These are phyloP conservation scores for Chelonus formosanus DNA, from an alignment of 2,888 invertebrate species.

Conservation along the genomic window DNA sequence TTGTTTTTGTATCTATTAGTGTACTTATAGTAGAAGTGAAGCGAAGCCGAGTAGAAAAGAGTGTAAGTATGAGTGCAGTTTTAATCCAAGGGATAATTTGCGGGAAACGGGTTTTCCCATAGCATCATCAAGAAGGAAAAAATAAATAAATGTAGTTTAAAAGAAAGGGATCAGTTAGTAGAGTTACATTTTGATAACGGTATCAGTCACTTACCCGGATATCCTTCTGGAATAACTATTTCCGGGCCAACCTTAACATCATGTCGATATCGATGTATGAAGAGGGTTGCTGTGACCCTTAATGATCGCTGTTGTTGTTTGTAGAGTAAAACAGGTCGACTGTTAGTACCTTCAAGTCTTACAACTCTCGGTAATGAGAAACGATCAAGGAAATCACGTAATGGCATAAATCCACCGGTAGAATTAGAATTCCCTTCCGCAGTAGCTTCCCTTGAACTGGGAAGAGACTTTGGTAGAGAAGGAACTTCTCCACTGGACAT, in stretches of 20 bases:
- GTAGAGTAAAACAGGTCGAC: conserved; percentile 63
- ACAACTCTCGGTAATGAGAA: conserved; percentile 65
- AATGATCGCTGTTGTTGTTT: conserved; percentile 58
- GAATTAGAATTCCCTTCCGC: conserved; percentile 59
- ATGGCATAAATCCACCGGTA: conserved; percentile 57
- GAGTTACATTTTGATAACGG: conserved; percentile 35
- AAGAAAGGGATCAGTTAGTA: conserved; percentile 29
- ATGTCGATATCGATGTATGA: conserved; percentile 66
- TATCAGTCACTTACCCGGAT: conserved; percentile 61
- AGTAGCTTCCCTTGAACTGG: conserved; percentile 60
- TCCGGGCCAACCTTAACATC: conserved; percentile 67
- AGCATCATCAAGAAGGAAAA: conserved; percentile 31
- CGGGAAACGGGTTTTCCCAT: conserved; percentile 43
- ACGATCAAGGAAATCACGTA: conserved; percentile 63
- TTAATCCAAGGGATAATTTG: conserved; percentile 38
- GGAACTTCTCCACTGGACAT: conserved; percentile 61
- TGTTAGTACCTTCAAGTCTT: conserved; percentile 62
- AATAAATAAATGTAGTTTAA: conserved; percentile 25
- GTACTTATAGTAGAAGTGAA: no score
- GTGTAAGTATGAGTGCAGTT: conserved; percentile 13
- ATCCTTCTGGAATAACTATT: conserved; percentile 67
- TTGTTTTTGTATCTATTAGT: no score
- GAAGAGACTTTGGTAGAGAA: conserved; percentile 57
- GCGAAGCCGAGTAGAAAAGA: neutral
- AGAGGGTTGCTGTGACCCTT: conserved; percentile 58